Percentiles rank a stretch among this genome's conserved stretches.
Conservation (phyloP, 2,113 vertebrate species). For the Cricetomys ansorgei region DNA sequence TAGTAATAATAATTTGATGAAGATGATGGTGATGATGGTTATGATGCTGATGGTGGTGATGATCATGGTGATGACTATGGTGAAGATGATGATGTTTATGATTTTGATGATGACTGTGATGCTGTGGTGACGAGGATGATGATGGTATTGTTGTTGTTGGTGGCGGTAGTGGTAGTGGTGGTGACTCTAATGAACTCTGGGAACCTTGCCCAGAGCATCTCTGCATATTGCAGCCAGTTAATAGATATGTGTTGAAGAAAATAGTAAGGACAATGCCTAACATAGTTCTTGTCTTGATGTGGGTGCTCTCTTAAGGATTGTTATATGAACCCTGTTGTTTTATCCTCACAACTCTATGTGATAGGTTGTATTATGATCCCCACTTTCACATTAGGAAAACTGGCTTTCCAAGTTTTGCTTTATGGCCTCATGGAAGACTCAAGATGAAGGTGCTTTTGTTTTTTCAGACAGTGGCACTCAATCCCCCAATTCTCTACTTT, state of each 20-base stretch:
- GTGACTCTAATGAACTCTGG: not conserved
- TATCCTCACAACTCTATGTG: not conserved
- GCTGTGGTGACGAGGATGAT: too few species aligned
- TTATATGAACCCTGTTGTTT: not conserved
- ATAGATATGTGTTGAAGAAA: not conserved
- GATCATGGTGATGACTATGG: not conserved
- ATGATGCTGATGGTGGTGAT: not conserved
- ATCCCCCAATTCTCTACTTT: not conserved
- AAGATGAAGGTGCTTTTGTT: not conserved
- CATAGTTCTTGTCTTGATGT: not conserved
- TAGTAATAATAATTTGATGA: not conserved
- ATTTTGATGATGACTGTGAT: not conserved
- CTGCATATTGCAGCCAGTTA: not conserved
- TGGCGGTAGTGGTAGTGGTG: not conserved
- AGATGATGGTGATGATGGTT: not conserved
- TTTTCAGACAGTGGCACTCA: not conserved
- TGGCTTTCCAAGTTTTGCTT: not conserved
- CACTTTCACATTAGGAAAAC: constrained; percentile 3
- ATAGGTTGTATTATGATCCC: not conserved
- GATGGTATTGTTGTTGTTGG: not conserved
- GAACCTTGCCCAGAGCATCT: not conserved
- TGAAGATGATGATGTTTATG: not conserved
- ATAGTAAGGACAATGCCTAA: not conserved
- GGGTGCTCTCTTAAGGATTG: not conserved
- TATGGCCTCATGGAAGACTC: not conserved